These are phyloP conservation scores for Cairina moschata DNA, from an alignment of 2,113 vertebrate genomes.

Conservation along the genomic window DNA sequence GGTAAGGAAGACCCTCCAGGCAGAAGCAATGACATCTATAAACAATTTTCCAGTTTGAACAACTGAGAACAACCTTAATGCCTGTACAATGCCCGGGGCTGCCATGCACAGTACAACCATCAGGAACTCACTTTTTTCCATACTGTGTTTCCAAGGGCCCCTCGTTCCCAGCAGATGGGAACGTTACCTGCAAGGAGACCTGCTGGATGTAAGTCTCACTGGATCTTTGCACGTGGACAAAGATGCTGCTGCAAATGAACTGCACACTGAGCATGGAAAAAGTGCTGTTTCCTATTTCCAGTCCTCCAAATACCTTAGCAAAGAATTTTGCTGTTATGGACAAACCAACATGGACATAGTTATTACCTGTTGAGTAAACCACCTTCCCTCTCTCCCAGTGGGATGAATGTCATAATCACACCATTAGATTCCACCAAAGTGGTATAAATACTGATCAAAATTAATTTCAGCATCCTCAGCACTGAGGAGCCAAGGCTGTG, in stretches of 20 bases:
- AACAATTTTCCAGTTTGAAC: background rate
- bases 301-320: background rate
- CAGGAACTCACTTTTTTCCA: background rate
- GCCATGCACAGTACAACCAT: background rate
- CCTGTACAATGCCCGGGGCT: background rate
- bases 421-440: background rate
- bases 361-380: background rate
- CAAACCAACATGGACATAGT: background rate
- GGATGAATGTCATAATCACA: background rate
- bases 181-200: background rate
- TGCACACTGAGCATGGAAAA: background rate
- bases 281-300: background rate
- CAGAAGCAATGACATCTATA: background rate
- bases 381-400: background rate
- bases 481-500: background rate
- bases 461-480: background rate
- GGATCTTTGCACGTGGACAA: background rate
- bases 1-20: rapidly evolving
- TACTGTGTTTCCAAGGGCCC: rapidly evolving
- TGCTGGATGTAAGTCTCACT: background rate
- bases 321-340: background rate
- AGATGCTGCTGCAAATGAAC: background rate
- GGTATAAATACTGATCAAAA: background rate
- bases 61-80: background rate
- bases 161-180: background rate